Evolutionary conservation across 2,888 invertebrate species (phyloP), one percentile per base, ranked within the genome.

Genomic region (Spicauda simplicius): DNA sequence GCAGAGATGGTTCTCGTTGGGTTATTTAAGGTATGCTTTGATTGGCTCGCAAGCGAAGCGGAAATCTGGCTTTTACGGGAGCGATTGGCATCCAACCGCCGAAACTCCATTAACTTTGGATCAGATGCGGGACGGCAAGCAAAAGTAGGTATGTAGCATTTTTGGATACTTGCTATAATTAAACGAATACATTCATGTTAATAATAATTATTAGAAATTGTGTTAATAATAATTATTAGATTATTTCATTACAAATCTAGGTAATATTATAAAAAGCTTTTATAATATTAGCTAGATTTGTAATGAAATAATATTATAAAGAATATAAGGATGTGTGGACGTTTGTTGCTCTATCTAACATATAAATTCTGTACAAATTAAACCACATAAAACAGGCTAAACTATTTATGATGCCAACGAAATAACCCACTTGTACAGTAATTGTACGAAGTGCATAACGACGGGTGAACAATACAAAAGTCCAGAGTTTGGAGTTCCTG

Each of bases 1-100:
- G 33, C 6, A 50, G 33, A 60, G 33, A 53, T 20, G 37, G 20
- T 11, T 64, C 16, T 33, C 60, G 50, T 6, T 64, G 33, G 20
- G 57, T 20, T 57, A 61, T 61, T 61, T 61, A 53, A 52, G 37
- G 52, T 64, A 57, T 37, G 19, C 19, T 57, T 64, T 64, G 64
- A 64, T 64, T 64, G 64, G 50, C n/a, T 64, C 12, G 48, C 57
- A 64, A 37, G 33, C 57, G 20, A 14, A 56, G 56, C 20, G 57
- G 19, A 57, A 48, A 55, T 45, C 45, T 45, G 54, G 45, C 63
- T 55, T 63, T 64, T 64, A 57, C 50, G 14, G 50, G n/a, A 64
- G n/a, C 50, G 50, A 62, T 54, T 62, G 54, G 50, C 53, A 37
- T 57, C 50, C 50, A 48, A 57, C 50, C 30, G 48, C 50, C 20